Conservation (phyloP, 1,140 invertebrate genomes). For the Drosophila auraria region DNA sequence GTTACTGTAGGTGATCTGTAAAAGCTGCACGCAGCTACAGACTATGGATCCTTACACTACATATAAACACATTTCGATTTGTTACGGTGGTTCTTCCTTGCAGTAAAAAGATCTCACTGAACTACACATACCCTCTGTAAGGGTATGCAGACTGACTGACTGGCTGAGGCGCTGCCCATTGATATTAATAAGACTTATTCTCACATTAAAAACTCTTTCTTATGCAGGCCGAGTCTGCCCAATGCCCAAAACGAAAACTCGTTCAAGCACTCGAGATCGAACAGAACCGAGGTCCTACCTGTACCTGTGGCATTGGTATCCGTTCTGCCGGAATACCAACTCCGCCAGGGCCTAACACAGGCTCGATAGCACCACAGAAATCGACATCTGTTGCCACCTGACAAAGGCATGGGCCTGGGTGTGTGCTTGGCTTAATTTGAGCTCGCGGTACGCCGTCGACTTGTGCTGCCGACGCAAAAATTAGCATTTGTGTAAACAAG, state of each 20-base stretch:
- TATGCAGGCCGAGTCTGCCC: not conserved
- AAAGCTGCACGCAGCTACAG: not conserved
- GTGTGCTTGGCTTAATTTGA: constrained; percentile 9
- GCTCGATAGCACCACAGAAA: not conserved
- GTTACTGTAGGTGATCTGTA: not conserved
- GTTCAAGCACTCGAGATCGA: constrained; percentile 1
- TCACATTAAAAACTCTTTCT: constrained; percentile 37
- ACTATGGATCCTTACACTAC: not conserved
- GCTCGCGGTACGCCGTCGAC: constrained; percentile 6
- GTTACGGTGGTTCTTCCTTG: not conserved
- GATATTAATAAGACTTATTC: constrained; percentile 50
- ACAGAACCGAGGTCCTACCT: not conserved
- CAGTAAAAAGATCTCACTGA: not conserved
- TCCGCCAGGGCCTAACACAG: not conserved
- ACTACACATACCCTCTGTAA: not conserved
- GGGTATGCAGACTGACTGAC: not conserved
- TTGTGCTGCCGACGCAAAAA: constrained; percentile 35
- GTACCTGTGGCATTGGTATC: not conserved
- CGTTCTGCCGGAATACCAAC: not conserved
- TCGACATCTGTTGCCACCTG: constrained; percentile 34
- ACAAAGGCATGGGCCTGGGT: not conserved
- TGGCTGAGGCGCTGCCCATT: not conserved
- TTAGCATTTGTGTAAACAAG: constrained; percentile 64
- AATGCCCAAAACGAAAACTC: constrained; percentile 3
- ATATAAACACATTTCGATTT: not conserved